phyloP scores from a whole-genome alignment of 2,888 invertebrate species.

The Euzophera pinguis region DNA sequence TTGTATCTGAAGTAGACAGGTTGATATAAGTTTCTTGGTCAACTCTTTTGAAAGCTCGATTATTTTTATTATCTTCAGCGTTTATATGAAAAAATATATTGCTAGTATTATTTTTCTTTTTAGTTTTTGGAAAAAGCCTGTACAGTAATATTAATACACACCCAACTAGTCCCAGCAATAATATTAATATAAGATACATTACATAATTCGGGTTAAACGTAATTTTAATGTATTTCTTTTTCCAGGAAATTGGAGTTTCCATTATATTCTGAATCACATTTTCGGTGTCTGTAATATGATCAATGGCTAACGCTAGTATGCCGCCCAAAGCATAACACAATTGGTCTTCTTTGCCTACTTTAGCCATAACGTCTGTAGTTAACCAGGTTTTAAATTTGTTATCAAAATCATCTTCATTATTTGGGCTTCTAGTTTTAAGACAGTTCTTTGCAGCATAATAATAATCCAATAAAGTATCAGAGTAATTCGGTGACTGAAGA shows the following conservation, averaged over 20 bases:
- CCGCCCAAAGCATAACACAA: slow-evolving; percentile 80
- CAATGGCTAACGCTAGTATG: slow-evolving; percentile 57
- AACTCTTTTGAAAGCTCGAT: background rate
- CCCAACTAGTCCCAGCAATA: slow-evolving; percentile 56
- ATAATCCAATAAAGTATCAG: slow-evolving; percentile 74
- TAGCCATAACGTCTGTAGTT: slow-evolving; percentile 64
- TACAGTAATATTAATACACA: slow-evolving; percentile 45
- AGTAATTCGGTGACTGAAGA: slow-evolving; percentile 38
- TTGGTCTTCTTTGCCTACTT: slow-evolving; percentile 78
- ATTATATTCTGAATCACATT: background rate
- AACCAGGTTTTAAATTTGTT: slow-evolving; percentile 78
- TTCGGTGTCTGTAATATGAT: background rate
- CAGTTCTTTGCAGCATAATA: slow-evolving; percentile 78
- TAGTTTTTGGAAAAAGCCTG: slow-evolving; percentile 25
- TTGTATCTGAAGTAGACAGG: too few species aligned
- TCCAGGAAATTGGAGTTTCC: background rate
- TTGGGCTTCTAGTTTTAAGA: slow-evolving; percentile 50
- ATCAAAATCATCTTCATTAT: slow-evolving; percentile 65
- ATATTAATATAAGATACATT: slow-evolving; percentile 40
- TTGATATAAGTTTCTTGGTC: background rate
- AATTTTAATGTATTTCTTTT: slow-evolving; percentile 22
- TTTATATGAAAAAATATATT: slow-evolving; percentile 1
- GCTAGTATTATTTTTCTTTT: slow-evolving; percentile 15
- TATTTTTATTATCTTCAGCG: background rate
- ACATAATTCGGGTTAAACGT: slow-evolving; percentile 42